phyloP scores from a whole-genome alignment of 2,113 vertebrate species.

The Ciconia boyciana region DNA sequence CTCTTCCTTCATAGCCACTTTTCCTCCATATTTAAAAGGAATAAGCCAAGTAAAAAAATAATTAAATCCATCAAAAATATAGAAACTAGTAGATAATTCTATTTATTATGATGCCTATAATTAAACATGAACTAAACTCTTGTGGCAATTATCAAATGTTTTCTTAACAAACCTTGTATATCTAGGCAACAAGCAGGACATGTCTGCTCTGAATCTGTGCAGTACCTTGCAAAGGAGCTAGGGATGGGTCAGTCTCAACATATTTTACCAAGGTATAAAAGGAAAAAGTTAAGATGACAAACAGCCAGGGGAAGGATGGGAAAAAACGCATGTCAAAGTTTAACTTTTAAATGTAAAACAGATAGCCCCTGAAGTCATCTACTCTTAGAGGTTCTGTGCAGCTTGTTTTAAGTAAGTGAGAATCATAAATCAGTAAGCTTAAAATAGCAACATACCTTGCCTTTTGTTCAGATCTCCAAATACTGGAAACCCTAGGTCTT shows the following conservation, averaged over 20 bases:
- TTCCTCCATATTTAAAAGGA: not conserved
- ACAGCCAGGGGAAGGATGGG: not conserved
- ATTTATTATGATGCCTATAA: not conserved
- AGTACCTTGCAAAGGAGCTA: not conserved
- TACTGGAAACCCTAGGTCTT: not conserved
- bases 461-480: not conserved
- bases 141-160: not conserved
- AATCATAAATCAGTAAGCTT: not conserved
- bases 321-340: not conserved
- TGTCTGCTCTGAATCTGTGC: not conserved
- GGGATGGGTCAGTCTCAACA: not conserved
- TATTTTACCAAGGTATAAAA: not conserved
- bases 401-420: not conserved
- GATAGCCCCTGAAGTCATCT: not conserved
- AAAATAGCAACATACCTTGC: not conserved
- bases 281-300: not conserved
- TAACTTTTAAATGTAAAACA: not conserved
- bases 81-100: not conserved
- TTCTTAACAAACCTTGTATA: not conserved
- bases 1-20: not conserved
- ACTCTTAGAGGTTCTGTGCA: rapidly evolving
- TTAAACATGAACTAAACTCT: not conserved
- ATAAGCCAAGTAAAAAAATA: not conserved
- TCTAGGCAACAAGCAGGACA: not conserved
- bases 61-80: not conserved